phyloP scores from a whole-genome alignment of 1,140 invertebrate genomes.

The Episyrphus balteatus region DNA sequence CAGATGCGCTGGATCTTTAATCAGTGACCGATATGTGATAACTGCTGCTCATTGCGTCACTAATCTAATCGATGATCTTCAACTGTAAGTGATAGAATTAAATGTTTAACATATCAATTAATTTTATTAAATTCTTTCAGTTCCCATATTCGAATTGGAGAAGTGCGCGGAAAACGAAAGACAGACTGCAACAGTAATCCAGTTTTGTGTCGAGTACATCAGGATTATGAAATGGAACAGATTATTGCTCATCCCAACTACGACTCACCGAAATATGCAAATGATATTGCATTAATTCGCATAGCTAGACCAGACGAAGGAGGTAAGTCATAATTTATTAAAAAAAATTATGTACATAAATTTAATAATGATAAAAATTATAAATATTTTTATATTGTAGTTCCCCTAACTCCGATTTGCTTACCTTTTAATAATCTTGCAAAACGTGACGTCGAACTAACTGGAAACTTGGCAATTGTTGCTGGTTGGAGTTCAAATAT shows the following conservation, averaged over 20 bases:
- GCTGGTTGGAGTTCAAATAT: constrained; percentile 43
- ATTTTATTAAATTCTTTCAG: constrained; percentile 16
- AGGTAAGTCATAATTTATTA: background rate
- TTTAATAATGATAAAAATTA: too few species aligned
- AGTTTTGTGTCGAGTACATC: constrained; percentile 44
- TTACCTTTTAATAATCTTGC: constrained; percentile 35
- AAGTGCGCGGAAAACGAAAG: constrained; percentile 37
- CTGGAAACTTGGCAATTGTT: constrained; percentile 39
- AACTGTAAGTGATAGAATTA: constrained; percentile 37
- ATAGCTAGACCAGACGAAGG: constrained; percentile 9
- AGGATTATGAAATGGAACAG: constrained; percentile 40
- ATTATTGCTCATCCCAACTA: constrained; percentile 44
- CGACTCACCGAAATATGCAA: constrained; percentile 45
- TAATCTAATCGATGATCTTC: constrained; percentile 35
- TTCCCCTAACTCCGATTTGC: constrained; percentile 41
- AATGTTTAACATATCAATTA: background rate
- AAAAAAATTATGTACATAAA: too few species aligned
- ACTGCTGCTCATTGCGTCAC: constrained; percentile 46
- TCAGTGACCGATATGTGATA: constrained; percentile 42
- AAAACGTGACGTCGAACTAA: constrained; percentile 12
- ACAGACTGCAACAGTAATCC: constrained; percentile 43
- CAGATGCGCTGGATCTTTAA: constrained; percentile 44
- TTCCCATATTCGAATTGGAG: constrained; percentile 45
- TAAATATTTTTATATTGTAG: too few species aligned
- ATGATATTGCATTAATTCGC: constrained; percentile 56